Evolutionary conservation across 1,140 invertebrate genomes (phyloP).

Genomic region (Drosophila kanapiae): DNA sequence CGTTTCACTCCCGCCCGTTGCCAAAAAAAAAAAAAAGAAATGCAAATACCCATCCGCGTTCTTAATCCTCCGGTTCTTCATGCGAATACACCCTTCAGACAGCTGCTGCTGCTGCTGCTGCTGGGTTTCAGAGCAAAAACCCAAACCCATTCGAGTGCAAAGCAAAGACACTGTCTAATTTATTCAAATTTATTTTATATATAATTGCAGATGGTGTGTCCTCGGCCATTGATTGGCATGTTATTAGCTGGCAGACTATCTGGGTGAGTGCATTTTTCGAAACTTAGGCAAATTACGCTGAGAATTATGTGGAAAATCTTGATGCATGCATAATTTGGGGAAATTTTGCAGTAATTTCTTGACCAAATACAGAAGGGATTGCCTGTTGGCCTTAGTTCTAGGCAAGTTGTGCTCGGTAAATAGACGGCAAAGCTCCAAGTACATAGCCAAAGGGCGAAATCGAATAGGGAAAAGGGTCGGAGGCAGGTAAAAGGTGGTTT

Average conservation of each 20-base stretch:
- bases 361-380: constrained; percentile 8
- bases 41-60: constrained; percentile 22
- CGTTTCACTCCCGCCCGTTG: neutral
- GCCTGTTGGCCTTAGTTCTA: constrained; percentile 12
- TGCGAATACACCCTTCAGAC: constrained; percentile 8
- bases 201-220: constrained; percentile 17
- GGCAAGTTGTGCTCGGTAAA: constrained; percentile 23
- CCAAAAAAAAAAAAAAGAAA: constrained; percentile 1
- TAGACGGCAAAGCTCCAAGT: constrained; percentile 11
- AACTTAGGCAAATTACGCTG: constrained; percentile 41
- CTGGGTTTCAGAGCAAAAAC: neutral
- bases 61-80: constrained; percentile 30
- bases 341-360: constrained; percentile 21
- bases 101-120: constrained; percentile 3
- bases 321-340: constrained; percentile 43
- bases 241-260: constrained; percentile 27
- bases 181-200: constrained; percentile 35
- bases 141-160: constrained; percentile 13
- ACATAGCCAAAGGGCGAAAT: constrained; percentile 29
- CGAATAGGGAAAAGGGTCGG: constrained; percentile 31
- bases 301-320: constrained; percentile 37
- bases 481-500: constrained; percentile 17
- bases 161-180: constrained; percentile 7
- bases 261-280: constrained; percentile 34
- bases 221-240: constrained; percentile 34